phyloP scores from a whole-genome alignment of 2,888 invertebrate species.

The Amblyjoppa proteus region DNA sequence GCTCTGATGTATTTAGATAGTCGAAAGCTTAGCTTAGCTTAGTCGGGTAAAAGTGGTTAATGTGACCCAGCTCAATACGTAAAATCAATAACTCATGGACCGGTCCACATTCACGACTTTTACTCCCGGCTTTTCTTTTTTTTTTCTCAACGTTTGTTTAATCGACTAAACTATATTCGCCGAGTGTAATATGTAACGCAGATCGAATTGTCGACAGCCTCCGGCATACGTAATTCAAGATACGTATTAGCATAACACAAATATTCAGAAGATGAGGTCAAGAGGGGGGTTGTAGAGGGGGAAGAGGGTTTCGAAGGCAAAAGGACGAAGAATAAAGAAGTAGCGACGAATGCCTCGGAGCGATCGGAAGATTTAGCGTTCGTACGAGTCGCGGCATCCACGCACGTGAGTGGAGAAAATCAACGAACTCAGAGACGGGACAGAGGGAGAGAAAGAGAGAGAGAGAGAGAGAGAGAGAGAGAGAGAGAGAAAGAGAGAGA shows the following conservation, averaged over 20 bases:
- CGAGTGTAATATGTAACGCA: background rate
- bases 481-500: constrained; percentile 9
- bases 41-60: background rate
- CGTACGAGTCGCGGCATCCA: constrained; percentile 29
- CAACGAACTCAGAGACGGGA: background rate
- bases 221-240: constrained; percentile 1
- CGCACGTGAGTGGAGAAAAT: constrained; percentile 27
- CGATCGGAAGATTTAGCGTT: constrained; percentile 60
- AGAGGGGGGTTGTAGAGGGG: background rate
- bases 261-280: constrained; percentile 16
- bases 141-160: background rate
- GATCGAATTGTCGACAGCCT: background rate
- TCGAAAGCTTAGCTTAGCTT: too few species aligned
- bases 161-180: background rate
- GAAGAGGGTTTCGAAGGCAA: background rate
- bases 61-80: too few species aligned
- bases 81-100: too few species aligned
- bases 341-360: constrained; percentile 35
- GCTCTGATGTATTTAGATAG: too few species aligned
- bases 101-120: too few species aligned
- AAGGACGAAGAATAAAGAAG: constrained; percentile 36
- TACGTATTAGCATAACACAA: constrained; percentile 51
- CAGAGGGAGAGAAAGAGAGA: too few species aligned
- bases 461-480: too few species aligned
- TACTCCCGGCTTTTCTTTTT: background rate